These are phyloP conservation scores for Drosophila nebulosa DNA, from an alignment of 1,140 invertebrate species.

Conservation along the genomic window DNA sequence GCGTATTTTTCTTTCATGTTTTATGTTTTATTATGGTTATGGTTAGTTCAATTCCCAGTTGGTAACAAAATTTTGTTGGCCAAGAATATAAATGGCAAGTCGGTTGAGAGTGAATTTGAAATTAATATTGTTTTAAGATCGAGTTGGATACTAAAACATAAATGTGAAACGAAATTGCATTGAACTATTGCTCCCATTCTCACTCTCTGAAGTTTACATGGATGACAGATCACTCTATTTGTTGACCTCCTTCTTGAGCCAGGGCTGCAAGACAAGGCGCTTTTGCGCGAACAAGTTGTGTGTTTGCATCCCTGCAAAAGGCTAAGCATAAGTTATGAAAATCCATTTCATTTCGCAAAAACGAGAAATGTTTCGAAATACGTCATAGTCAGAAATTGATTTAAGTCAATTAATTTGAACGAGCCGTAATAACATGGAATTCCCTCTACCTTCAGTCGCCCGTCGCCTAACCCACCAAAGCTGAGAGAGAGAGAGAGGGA, in stretches of 20 bases:
- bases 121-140: constrained; percentile 22
- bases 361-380: constrained; percentile 60
- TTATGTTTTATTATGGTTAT: constrained; percentile 17
- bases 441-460: not conserved
- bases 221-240: no score
- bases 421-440: constrained; percentile 45
- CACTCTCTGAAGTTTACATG: not conserved
- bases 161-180: not conserved
- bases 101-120: constrained; percentile 30
- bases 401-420: constrained; percentile 78
- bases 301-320: not conserved
- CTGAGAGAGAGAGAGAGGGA: not conserved
- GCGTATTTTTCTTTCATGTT: not conserved
- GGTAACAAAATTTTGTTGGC: constrained; percentile 1
- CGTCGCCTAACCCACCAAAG: no score
- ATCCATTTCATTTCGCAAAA: constrained; percentile 38
- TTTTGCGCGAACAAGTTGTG: not conserved
- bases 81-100: constrained; percentile 17
- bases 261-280: no score
- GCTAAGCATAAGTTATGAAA: constrained; percentile 63
- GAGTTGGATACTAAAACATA: not conserved
- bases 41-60: constrained; percentile 8
- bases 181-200: not conserved
- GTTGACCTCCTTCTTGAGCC: not conserved
- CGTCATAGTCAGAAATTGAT: constrained; percentile 79